Evolutionary conservation across 2,113 vertebrate species (phyloP).

Genomic region (Collichthys lucidus): DNA sequence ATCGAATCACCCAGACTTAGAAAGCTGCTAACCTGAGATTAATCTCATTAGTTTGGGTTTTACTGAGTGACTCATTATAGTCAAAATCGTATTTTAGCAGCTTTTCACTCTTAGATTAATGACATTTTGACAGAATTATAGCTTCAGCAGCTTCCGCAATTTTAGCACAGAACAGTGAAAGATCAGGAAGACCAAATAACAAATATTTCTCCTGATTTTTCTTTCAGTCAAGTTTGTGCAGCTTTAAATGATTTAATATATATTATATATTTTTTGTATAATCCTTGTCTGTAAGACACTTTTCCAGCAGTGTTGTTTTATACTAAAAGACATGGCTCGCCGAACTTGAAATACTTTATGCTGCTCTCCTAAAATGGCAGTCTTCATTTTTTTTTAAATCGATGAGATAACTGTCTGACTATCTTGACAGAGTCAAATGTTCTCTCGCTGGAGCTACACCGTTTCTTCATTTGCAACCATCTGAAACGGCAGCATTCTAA

Average conservation of each 20-base stretch:
- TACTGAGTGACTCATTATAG: neutral
- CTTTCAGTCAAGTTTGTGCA: neutral
- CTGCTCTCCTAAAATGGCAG: neutral
- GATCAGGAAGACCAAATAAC: too few relatives aligned
- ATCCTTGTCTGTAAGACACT: too few relatives aligned
- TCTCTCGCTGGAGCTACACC: neutral
- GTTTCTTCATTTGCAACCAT: conserved; percentile 28
- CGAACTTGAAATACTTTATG: conserved; percentile 13
- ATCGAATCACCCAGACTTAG: conserved; percentile 11
- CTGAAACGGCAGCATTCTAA: conserved; percentile 12
- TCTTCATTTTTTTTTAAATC: neutral
- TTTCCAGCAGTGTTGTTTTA: neutral
- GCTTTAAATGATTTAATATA: neutral
- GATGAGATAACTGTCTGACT: neutral
- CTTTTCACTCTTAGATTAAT: neutral
- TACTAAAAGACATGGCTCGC: neutral
- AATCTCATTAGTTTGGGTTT: conserved; percentile 39
- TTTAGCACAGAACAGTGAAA: neutral
- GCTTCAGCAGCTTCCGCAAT: neutral
- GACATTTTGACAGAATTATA: neutral
- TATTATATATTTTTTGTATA: neutral
- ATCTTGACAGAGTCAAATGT: neutral
- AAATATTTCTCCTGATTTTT: neutral
- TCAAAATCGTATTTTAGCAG: conserved; percentile 19
- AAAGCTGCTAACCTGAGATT: conserved; percentile 12